These are phyloP conservation scores for Temnothorax curvispinosus DNA, from an alignment of 1,140 invertebrate genomes.

Conservation along the genomic window DNA sequence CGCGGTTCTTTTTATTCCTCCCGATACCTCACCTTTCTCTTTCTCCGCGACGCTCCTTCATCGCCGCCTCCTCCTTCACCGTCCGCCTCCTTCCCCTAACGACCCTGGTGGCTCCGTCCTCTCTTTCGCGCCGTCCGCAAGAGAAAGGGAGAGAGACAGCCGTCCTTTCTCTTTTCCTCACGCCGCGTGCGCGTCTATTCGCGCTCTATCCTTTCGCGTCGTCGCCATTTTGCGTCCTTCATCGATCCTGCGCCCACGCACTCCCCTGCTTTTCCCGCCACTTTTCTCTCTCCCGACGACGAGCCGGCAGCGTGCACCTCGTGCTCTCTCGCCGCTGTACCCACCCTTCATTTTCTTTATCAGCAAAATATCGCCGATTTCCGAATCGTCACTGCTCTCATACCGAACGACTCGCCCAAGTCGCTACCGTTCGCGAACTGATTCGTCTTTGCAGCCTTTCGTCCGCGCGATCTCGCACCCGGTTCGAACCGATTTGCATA, in stretches of 20 bases:
- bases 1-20: constrained; percentile 61
- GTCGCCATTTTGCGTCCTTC: constrained; percentile 81
- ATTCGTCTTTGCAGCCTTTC: constrained; percentile 52
- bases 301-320: constrained; percentile 25
- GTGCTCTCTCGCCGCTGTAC: background rate
- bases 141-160: background rate
- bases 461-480: constrained; percentile 49
- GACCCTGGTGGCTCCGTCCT: constrained; percentile 21
- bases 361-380: constrained; percentile 22
- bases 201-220: constrained; percentile 58
- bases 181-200: constrained; percentile 52
- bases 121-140: background rate
- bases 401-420: constrained; percentile 14
- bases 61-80: constrained; percentile 52
- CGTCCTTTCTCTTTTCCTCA: constrained; percentile 34
- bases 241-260: constrained; percentile 82
- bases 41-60: constrained; percentile 60
- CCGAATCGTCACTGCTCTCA: background rate
- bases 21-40: constrained; percentile 74
- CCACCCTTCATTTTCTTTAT: constrained; percentile 5
- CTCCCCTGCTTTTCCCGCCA: constrained; percentile 79
- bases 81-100: constrained; percentile 52
- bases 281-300: constrained; percentile 65
- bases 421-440: constrained; percentile 64
- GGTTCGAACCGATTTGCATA: constrained; percentile 82